Percentiles rank a stretch among this genome's conserved stretches.
Evolutionary conservation across 2,888 invertebrate genomes (phyloP).

Genomic region (Leucozona laternaria): DNA sequence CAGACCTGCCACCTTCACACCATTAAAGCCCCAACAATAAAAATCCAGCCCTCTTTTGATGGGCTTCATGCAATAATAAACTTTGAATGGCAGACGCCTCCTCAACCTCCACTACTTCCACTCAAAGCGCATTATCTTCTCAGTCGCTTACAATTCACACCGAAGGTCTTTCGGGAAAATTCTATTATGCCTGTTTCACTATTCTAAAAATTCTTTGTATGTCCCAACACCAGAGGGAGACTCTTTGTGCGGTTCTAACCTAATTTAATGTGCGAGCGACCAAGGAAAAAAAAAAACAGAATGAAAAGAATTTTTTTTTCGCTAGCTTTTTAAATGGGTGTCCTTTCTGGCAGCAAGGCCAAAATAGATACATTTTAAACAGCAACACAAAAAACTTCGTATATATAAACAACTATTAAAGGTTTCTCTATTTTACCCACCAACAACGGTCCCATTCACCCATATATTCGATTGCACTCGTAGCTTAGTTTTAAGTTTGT

Average conservation of each 20-base stretch:
- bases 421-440: not conserved
- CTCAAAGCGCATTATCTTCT: slow-evolving; percentile 39
- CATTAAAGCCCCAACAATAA: not conserved
- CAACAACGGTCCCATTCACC: not conserved
- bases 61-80: slow-evolving; percentile 41
- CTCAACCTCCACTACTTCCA: not conserved
- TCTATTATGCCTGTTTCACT: slow-evolving; percentile 29
- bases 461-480: slow-evolving; percentile 27
- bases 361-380: slow-evolving; percentile 23
- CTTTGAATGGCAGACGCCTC: slow-evolving; percentile 52
- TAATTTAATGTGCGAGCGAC: slow-evolving; percentile 47
- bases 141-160: slow-evolving; percentile 42
- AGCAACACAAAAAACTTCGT: not conserved
- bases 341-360: slow-evolving; percentile 46
- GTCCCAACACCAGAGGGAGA: slow-evolving; percentile 12
- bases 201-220: slow-evolving; percentile 34
- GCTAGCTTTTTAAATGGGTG: not conserved
- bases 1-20: not conserved
- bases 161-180: slow-evolving; percentile 45
- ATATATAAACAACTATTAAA: slow-evolving; percentile 11
- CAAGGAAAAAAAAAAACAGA: not conserved
- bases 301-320: slow-evolving; percentile 5
- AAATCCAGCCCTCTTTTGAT: not conserved
- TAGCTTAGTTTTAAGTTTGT: slow-evolving; percentile 8
- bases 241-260: slow-evolving; percentile 42